phyloP scores from a whole-genome alignment of 2,888 invertebrate genomes.

The Pseudoips prasinana region DNA sequence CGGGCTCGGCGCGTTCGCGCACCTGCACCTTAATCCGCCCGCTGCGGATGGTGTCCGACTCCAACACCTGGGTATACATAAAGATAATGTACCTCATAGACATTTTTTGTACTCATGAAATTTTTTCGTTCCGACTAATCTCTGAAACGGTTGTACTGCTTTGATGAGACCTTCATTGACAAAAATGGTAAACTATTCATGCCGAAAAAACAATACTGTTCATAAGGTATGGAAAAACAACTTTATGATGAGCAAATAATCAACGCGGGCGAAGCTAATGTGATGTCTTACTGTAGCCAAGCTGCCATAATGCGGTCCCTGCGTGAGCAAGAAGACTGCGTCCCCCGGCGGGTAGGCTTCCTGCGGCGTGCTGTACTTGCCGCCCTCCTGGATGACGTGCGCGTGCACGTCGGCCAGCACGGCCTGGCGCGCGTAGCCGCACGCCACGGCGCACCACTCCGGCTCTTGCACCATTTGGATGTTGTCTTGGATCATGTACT shows the following conservation, averaged over 20 bases:
- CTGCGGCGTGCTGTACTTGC: slow-evolving; percentile 48
- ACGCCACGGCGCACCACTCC: slow-evolving; percentile 84
- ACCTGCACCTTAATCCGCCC: slow-evolving; percentile 84
- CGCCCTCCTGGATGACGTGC: slow-evolving; percentile 37
- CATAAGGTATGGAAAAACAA: no score
- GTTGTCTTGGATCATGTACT: slow-evolving; percentile 78
- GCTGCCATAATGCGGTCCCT: slow-evolving; percentile 90
- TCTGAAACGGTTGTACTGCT: no score
- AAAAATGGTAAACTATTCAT: no score
- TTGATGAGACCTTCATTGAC: no score
- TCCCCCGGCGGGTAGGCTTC: slow-evolving; percentile 85
- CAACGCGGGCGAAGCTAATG: no score
- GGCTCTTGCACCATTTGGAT: slow-evolving; percentile 85
- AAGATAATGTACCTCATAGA: no score
- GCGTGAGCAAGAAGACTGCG: slow-evolving; percentile 87
- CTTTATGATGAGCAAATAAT: no score
- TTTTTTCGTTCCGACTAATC: no score
- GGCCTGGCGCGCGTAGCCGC: slow-evolving; percentile 87
- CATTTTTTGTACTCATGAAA: no score
- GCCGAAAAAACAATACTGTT: no score
- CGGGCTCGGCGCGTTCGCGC: slow-evolving; percentile 75
- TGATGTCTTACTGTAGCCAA: slow-evolving; percentile 88
- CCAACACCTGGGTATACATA: slow-evolving; percentile 78
- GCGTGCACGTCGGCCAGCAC: slow-evolving; percentile 61
- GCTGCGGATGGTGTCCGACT: slow-evolving; percentile 76